Conservation (phyloP, 2,113 vertebrate genomes). For the Toxotes chatareus region DNA sequence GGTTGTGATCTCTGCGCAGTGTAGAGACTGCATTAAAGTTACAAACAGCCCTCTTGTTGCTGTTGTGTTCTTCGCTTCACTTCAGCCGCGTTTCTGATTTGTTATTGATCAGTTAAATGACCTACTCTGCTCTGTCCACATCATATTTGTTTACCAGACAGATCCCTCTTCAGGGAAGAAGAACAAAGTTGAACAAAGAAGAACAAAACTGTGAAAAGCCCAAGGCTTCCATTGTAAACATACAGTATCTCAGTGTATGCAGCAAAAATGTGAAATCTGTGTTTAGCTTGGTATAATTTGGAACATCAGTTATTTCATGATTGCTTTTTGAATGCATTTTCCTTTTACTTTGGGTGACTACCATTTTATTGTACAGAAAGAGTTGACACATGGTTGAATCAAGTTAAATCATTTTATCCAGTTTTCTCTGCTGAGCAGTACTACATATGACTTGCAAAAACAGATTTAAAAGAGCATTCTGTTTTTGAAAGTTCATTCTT, state of each 20-base stretch:
- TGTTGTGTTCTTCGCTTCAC: neutral
- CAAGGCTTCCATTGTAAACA: neutral
- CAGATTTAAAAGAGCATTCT: too few relatives aligned
- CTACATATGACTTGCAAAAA: too few relatives aligned
- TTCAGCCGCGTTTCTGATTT: slow-evolving; percentile 3
- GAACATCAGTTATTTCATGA: neutral
- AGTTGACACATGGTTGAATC: neutral
- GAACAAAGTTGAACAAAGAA: neutral
- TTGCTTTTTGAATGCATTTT: too few relatives aligned
- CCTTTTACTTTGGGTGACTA: too few relatives aligned
- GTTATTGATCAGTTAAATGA: slow-evolving; percentile 22
- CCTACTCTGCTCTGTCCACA: neutral
- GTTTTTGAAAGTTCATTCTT: too few relatives aligned
- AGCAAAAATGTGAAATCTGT: neutral
- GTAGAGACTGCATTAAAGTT: neutral
- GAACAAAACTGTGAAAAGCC: neutral
- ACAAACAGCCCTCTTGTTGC: neutral
- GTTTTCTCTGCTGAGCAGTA: too few relatives aligned
- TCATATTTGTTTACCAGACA: slow-evolving; percentile 1
- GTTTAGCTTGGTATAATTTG: neutral
- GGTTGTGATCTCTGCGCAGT: neutral
- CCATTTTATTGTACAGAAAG: neutral
- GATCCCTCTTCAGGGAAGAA: neutral
- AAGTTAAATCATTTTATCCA: too few relatives aligned
- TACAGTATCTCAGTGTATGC: neutral